Evolutionary conservation across 2,888 invertebrate species (phyloP), one percentile per base, ranked within the genome.

Genomic region (Mesorhabditis sp.): DNA sequence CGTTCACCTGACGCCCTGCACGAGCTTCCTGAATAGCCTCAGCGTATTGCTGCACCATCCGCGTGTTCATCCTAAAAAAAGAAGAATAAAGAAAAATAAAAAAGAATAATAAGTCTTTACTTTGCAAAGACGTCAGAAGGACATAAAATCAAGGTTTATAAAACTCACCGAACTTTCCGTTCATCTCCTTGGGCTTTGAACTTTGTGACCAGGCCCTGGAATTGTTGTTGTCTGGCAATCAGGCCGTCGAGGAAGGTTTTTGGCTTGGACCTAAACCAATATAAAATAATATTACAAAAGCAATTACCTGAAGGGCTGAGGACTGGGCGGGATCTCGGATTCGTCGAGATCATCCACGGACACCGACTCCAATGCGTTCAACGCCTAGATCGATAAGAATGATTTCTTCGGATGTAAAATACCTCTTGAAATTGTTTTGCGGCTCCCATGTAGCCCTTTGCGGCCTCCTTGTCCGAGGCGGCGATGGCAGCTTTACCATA

Each of bases 111-210:
- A 5, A 43, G 6, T 65, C 4, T 65, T 65, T 43, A 28, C 42
- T 7, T 5, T 5, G 4, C 4, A 65, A 10, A 61, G 61, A 61
- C n/a, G 10, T 67, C 4, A 5, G n/a, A 15, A 10, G 62, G 2
- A 64, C 62, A 65, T 62, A 44, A 5, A n/a, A 6, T 41, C 28
- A 64, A 13, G 10, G 5, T 45, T 5, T 4, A 41, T 44, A 50
- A 13, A 10, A 10, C 67, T n/a, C 43, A 76, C 78, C 78, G 69
- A 28, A 67, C 63, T 71, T 77, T 78, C 28, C 80, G 62, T 10
- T 80, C 81, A 65, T 83, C 78, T 43, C 80, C 81, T 42, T 77
- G 74, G 6, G 70, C 62, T 70, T 79, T 78, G 50, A 75, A 76
- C 44, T 79, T 75, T 13, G 70, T 77, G 4, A 78, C 80, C 73